Evolutionary conservation across 2,113 vertebrate species (phyloP), one percentile per base, ranked within the genome.

Genomic region (Sorex fumeus): DNA sequence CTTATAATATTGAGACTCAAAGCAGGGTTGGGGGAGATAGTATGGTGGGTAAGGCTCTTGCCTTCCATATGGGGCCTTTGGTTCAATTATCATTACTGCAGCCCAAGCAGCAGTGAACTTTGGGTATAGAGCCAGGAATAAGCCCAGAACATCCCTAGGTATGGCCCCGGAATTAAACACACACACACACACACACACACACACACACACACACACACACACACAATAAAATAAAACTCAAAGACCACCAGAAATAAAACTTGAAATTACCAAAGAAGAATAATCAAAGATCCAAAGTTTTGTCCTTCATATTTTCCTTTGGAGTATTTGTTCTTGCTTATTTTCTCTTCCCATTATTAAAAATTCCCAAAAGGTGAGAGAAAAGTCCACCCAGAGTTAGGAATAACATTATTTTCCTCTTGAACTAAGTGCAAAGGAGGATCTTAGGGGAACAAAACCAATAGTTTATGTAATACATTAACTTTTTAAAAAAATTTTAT

Each of bases 191-290:
- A 7, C 40, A 7, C 40, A 40, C 40, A 7, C 40, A 40, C 40
- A 40, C 40, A 40, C 40, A 40, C 40, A 40, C 40, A 40, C 40
- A 40, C 40, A 40, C 40, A 40, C 40, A 40, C 40, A 40, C 40
- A 40, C 40, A 60, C 27, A 72, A 74, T 19, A 78, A 12, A 15
- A 15, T 34, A 50, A 43, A 71, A 34, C 2, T 2, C 2, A 7
- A 25, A 88, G 28, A 69, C 66, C 88, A 40, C 78, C 79, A 70
- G 64, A 25, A 28, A 43, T 71, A 64, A 25, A 50, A 43, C 1
- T 62, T 43, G 32, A 89, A 94, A 78, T 69, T n/a, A 80, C n/a
- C 28, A 91, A 57, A 67, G 81, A 80, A 77, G 32, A 69, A 40
- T 47, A 91, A 81, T 18, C 18, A 53, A 76, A 57, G 6, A 36